Evolutionary conservation across 1,140 invertebrate genomes (phyloP).

Genomic region (Ditylenchus dipsaci): DNA sequence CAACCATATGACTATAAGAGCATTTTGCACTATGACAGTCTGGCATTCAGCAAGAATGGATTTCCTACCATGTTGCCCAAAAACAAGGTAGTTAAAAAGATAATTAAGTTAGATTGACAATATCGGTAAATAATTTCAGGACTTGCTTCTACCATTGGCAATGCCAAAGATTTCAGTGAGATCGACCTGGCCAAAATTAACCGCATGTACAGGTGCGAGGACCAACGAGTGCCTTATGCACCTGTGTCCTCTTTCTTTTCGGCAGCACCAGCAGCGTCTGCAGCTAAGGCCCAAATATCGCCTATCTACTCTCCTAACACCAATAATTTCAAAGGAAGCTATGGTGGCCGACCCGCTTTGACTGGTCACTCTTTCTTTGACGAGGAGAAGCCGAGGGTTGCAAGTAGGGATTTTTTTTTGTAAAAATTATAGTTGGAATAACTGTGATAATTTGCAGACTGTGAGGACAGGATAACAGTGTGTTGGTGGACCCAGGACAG

Average conservation of each 20-base stretch:
- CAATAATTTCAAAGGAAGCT: not conserved
- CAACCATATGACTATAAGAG: slow-evolving; percentile 54
- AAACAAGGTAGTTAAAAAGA: slow-evolving; percentile 39
- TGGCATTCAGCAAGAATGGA: slow-evolving; percentile 58
- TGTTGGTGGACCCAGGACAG: slow-evolving; percentile 58
- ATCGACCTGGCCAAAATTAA: slow-evolving; percentile 54
- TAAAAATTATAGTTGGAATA: not conserved
- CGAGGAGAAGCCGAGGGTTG: slow-evolving; percentile 4
- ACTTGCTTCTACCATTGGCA: slow-evolving; percentile 55
- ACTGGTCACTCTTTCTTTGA: not conserved
- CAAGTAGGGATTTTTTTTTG: slow-evolving; percentile 10
- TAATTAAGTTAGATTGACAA: no score
- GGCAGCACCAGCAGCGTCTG: not conserved
- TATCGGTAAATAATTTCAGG: slow-evolving; percentile 31
- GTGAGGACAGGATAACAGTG: slow-evolving; percentile 54
- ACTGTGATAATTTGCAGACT: slow-evolving; percentile 21
- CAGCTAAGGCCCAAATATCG: slow-evolving; percentile 43
- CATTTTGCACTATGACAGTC: slow-evolving; percentile 57
- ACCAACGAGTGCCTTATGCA: slow-evolving; percentile 8
- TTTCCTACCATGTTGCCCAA: slow-evolving; percentile 58
- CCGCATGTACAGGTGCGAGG: slow-evolving; percentile 55
- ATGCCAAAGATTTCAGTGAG: slow-evolving; percentile 52
- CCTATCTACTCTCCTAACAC: slow-evolving; percentile 34
- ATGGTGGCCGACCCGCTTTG: not conserved
- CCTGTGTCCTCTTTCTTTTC: not conserved